Conservation (phyloP, 2,888 invertebrate genomes). For the Plebejus argus region DNA sequence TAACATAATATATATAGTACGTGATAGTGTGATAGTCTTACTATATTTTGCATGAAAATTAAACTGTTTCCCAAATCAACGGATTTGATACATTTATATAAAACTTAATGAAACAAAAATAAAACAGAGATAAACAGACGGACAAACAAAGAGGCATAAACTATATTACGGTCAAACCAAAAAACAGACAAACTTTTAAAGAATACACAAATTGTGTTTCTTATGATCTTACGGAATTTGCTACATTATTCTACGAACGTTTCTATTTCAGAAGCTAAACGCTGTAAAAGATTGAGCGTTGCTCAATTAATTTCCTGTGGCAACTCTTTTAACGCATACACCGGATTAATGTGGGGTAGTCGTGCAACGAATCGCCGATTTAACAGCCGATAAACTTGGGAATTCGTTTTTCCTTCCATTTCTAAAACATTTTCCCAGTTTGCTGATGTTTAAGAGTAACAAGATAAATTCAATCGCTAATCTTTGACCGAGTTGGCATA, state of each 20-base stretch:
- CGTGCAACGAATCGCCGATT: slow-evolving; percentile 61
- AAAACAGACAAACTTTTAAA: no score
- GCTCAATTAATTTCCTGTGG: slow-evolving; percentile 46
- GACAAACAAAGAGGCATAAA: no score
- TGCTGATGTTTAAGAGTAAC: slow-evolving; percentile 26
- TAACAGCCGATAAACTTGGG: slow-evolving; percentile 59
- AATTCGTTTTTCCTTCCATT: slow-evolving; percentile 49
- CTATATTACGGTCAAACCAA: no score
- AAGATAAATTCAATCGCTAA: slow-evolving; percentile 30
- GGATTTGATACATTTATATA: no score
- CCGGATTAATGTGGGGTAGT: slow-evolving; percentile 59
- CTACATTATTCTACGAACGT: neutral
- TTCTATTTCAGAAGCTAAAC: neutral
- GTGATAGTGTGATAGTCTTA: no score
- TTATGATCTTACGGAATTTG: neutral
- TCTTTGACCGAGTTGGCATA: slow-evolving; percentile 33
- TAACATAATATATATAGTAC: no score
- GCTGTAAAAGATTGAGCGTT: slow-evolving; percentile 9
- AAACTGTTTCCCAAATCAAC: no score
- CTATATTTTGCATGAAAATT: no score
- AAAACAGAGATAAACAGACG: no score
- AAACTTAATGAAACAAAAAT: no score
- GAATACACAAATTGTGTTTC: neutral
- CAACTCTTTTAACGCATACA: slow-evolving; percentile 44
- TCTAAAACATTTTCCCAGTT: neutral